phyloP scores from a whole-genome alignment of 2,113 vertebrate genomes.

The Centrocercus urophasianus region DNA sequence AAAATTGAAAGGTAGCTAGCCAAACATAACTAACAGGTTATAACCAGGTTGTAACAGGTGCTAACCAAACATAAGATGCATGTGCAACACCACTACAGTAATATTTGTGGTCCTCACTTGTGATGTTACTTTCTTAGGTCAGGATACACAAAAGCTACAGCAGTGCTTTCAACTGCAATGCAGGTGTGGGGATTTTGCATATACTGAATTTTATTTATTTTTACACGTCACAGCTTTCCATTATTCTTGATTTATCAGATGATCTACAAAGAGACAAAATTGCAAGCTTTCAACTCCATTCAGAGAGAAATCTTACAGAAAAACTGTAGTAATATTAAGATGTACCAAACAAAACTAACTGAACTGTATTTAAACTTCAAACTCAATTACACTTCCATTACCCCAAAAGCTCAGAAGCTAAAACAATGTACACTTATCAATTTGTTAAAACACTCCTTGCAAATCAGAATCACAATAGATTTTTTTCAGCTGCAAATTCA shows the following conservation, averaged over 20 bases:
- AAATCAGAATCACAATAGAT: background rate
- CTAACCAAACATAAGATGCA: background rate
- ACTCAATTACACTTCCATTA: background rate
- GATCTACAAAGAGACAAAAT: background rate
- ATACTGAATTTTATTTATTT: background rate
- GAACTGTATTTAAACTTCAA: background rate
- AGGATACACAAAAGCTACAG: background rate
- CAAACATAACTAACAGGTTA: background rate
- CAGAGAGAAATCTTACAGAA: background rate
- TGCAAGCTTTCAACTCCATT: background rate
- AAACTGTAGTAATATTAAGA: background rate
- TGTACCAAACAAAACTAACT: background rate
- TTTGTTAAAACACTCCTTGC: background rate
- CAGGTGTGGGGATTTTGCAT: background rate
- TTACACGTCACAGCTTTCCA: background rate
- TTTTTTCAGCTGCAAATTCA: background rate
- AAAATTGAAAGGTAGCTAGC: background rate
- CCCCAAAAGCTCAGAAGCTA: background rate
- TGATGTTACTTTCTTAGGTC: background rate
- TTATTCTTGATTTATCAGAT: background rate
- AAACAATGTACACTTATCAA: background rate
- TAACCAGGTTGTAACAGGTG: no score
- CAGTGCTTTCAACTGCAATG: background rate
- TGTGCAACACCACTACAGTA: background rate
- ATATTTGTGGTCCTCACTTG: background rate